phyloP scores from a whole-genome alignment of 2,888 invertebrate species.

The Tridacna gigas region DNA sequence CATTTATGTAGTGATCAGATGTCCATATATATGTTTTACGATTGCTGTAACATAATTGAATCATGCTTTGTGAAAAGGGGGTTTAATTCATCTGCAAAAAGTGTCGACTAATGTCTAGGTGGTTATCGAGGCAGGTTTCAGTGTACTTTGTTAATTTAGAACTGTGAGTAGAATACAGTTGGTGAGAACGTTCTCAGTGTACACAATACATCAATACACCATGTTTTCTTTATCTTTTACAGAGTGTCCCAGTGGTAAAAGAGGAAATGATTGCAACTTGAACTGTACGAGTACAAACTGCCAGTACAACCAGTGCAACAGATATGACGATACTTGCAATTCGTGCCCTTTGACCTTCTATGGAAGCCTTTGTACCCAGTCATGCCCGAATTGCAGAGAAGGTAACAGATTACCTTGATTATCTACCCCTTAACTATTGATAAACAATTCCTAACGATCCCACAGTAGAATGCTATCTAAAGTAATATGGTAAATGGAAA shows the following conservation, averaged over 20 bases:
- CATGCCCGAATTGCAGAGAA: slow-evolving; percentile 42
- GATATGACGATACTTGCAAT: slow-evolving; percentile 38
- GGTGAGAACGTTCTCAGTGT: no score
- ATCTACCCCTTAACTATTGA: background rate
- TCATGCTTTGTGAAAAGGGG: no score
- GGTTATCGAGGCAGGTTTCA: no score
- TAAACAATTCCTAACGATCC: background rate
- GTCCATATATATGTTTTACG: no score
- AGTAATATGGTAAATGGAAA: background rate
- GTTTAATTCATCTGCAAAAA: no score
- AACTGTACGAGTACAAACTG: slow-evolving; percentile 48
- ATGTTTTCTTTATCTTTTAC: background rate
- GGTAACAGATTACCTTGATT: slow-evolving; percentile 26
- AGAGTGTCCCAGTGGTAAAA: slow-evolving; percentile 44
- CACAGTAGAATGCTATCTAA: background rate
- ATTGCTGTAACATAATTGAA: no score
- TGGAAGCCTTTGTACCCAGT: slow-evolving; percentile 30
- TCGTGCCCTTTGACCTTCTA: slow-evolving; percentile 38
- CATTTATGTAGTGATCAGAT: no score
- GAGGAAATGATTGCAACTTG: slow-evolving; percentile 37
- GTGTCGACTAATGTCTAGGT: no score
- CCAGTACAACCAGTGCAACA: slow-evolving; percentile 41
- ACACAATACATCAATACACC: no score
- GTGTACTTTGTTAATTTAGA: no score
- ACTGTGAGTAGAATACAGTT: no score